Evolutionary conservation across 2,888 invertebrate genomes (phyloP), one percentile per base, ranked within the genome.

Genomic region (Apamea monoglypha): DNA sequence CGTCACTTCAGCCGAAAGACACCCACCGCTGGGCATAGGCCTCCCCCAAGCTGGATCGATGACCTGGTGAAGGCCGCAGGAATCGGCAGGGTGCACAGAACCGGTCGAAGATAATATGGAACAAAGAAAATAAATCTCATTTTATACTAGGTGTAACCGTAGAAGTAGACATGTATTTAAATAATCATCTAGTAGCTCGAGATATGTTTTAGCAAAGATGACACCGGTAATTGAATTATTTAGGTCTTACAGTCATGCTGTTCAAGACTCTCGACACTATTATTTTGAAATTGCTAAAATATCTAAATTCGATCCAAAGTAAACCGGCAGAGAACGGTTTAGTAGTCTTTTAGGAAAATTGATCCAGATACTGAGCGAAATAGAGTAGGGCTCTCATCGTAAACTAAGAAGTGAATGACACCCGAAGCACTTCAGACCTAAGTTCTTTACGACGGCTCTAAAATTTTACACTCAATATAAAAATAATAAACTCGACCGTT

Each of bases 401-500:
- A 47, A 68, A 50, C 14, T 44, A 7, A 18, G n/a, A 16, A 64
- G 16, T n/a, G 14, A 85, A 74, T 64, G 36, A 64, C 59, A 74
- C 44, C 25, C 53, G 16, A 73, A 69, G 25, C 50, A 66, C 21
- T 74, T 61, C 29, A 59, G n/a, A 25, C 8, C 14, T 25, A 56
- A 74, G 32, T 68, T 71, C 32, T 85, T 82, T 56, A 85, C 18
- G 67, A 76, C 14, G 44, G 21, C 71, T n/a, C 44, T 74, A 79
- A 82, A 85, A 79, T 40, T 80, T 82, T 71, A 79, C 56, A 71
- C 63, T 74, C 63, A 74, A 67, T 82, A 44, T 70, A 76, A 82
- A 84, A 85, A 74, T 71, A 76, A 74, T 85, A 76, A 78, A 82
- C 67, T 80, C 53, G 7, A 64, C 36, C 50, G 70, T 71, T 76